Percentiles rank a stretch among this genome's conserved stretches.
phyloP scores from a whole-genome alignment of 2,797 vertebrate genomes.

The Hippoglossus hippoglossus region DNA sequence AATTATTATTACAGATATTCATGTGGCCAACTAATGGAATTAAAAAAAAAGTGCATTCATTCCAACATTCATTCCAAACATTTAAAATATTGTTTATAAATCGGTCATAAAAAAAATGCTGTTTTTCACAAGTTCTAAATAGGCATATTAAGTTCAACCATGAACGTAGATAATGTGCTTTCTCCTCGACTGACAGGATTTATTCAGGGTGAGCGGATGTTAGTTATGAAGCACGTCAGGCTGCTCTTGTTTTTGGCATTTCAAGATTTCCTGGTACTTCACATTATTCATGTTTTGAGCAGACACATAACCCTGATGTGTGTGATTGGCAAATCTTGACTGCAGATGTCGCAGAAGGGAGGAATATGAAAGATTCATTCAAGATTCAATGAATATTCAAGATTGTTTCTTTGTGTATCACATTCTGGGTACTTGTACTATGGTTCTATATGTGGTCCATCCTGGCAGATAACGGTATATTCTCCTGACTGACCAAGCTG shows the following conservation, averaged over 20 bases:
- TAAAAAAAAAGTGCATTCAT: no score
- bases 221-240: slow-evolving; percentile 19
- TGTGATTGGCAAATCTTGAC: no score
- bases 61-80: no score
- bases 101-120: no score
- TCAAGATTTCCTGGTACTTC: neutral
- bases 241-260: slow-evolving; percentile 11
- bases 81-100: no score
- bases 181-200: slow-evolving; percentile 8
- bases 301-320: neutral
- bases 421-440: neutral
- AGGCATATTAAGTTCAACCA: slow-evolving; percentile 3
- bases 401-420: neutral
- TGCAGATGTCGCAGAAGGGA: no score
- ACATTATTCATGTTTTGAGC: slow-evolving; percentile 8
- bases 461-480: no score
- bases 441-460: neutral
- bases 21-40: no score
- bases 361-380: no score
- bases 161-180: slow-evolving; percentile 26
- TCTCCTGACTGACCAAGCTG: neutral
- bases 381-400: neutral
- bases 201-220: slow-evolving; percentile 31
- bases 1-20: no score
- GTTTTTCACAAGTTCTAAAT: neutral